Evolutionary conservation across 2,888 invertebrate genomes (phyloP).

Genomic region (Entomobrya multifasciata): DNA sequence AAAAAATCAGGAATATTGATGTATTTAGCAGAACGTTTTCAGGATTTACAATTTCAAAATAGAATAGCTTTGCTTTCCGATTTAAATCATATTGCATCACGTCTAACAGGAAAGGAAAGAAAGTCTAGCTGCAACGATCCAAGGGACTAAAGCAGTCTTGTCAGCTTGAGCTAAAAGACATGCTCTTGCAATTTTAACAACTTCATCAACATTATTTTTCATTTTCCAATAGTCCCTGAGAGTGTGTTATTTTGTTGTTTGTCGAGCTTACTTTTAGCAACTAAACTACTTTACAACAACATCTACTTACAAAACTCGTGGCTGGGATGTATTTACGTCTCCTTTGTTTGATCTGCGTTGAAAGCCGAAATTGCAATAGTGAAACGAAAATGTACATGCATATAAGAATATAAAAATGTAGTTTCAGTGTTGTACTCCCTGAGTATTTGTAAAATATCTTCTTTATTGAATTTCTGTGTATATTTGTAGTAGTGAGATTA

Average conservation of each 20-base stretch:
- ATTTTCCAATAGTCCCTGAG: constrained; percentile 57
- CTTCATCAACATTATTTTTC: constrained; percentile 66
- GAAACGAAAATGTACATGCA: too few relatives aligned
- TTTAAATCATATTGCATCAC: too few relatives aligned
- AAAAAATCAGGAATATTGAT: not conserved
- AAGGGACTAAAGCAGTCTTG: not conserved
- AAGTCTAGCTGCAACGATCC: too few relatives aligned
- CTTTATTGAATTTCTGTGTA: constrained; percentile 19
- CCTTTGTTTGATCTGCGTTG: not conserved
- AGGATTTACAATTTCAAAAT: too few relatives aligned
- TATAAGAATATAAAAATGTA: too few relatives aligned
- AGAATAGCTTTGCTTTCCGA: too few relatives aligned
- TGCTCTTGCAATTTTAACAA: constrained; percentile 54
- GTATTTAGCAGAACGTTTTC: too few relatives aligned
- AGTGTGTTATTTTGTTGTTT: constrained; percentile 48
- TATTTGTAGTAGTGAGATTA: constrained; percentile 18
- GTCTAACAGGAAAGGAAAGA: too few relatives aligned
- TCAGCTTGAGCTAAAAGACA: constrained; percentile 3
- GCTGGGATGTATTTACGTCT: constrained; percentile 1
- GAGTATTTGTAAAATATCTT: not conserved
- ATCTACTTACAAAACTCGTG: not conserved
- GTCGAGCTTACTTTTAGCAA: constrained; percentile 29
- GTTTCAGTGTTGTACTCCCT: not conserved
- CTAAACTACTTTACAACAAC: constrained; percentile 9
- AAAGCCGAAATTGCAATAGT: not conserved